Evolutionary conservation across 2,797 vertebrate species (phyloP).

Genomic region (Epinephelus malabaricus): DNA sequence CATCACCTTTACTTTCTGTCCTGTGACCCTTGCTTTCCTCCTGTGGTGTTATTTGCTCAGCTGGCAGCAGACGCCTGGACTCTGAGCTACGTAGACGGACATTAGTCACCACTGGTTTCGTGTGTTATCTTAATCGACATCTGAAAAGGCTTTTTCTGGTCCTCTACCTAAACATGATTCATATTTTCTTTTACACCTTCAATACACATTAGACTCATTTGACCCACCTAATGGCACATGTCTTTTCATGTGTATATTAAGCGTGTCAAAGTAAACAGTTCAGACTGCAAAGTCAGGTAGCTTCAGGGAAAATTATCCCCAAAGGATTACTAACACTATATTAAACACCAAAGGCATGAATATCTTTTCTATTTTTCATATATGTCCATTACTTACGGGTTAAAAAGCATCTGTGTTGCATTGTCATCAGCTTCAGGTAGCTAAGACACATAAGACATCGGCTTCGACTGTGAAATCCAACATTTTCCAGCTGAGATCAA

Average conservation of each 20-base stretch:
- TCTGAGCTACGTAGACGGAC: slow-evolving; percentile 36
- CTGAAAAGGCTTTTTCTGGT: slow-evolving; percentile 34
- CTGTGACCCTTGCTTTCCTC: slow-evolving; percentile 61
- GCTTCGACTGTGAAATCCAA: slow-evolving; percentile 69
- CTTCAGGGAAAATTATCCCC: slow-evolving; percentile 38
- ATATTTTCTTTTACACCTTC: slow-evolving; percentile 77
- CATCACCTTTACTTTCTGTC: slow-evolving; percentile 51
- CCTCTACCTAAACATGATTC: slow-evolving; percentile 40
- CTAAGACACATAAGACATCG: slow-evolving; percentile 31
- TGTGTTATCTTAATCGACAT: slow-evolving; percentile 56
- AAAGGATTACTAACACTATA: slow-evolving; percentile 38
- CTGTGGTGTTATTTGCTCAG: slow-evolving; percentile 82
- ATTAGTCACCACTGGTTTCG: slow-evolving; percentile 54
- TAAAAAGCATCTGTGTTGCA: slow-evolving; percentile 65
- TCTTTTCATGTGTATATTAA: slow-evolving; percentile 41
- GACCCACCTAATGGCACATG: slow-evolving; percentile 9
- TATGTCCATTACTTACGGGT: slow-evolving; percentile 35
- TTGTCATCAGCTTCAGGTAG: slow-evolving; percentile 71
- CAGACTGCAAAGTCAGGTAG: slow-evolving; percentile 12
- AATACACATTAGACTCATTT: slow-evolving; percentile 52
- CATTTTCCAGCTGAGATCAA: slow-evolving; percentile 75
- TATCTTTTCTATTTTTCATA: slow-evolving; percentile 38
- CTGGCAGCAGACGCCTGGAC: slow-evolving; percentile 68
- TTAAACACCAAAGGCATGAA: slow-evolving; percentile 48
- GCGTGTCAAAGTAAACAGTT: slow-evolving; percentile 45